Evolutionary conservation across 2,888 invertebrate genomes (phyloP).

Genomic region (Stictocephala bisonia): DNA sequence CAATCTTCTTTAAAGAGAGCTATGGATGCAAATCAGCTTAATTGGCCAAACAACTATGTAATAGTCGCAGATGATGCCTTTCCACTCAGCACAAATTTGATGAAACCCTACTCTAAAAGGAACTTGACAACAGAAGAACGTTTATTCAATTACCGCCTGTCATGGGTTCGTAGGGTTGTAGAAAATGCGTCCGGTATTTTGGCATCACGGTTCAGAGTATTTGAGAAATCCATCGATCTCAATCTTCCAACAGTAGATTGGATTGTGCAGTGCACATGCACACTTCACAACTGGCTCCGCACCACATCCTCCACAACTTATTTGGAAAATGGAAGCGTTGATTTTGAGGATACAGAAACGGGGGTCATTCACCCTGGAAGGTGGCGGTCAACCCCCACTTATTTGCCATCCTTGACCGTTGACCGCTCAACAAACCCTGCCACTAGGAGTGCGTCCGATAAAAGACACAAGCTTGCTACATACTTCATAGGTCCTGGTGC

Average conservation of each 20-base stretch:
- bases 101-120: conserved; percentile 50
- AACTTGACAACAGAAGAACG: conserved; percentile 23
- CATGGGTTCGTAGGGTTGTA: conserved; percentile 22
- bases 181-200: conserved; percentile 43
- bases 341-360: conserved; percentile 18
- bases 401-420: no score
- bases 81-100: conserved; percentile 45
- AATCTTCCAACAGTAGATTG: conserved; percentile 10
- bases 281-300: conserved; percentile 3
- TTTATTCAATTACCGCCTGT: conserved; percentile 41
- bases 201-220: conserved; percentile 34
- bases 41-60: conserved; percentile 38
- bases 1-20: conserved; percentile 6
- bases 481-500: no score
- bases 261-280: conserved; percentile 12
- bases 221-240: conserved; percentile 28
- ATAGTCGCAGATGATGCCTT: conserved; percentile 53
- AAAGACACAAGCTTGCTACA: no score
- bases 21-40: conserved; percentile 20
- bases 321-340: neutral
- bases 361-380: neutral
- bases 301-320: conserved; percentile 1
- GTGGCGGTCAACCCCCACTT: neutral
- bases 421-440: neutral
- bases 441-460: neutral